Percentiles rank a stretch among this genome's conserved stretches.
phyloP scores from a whole-genome alignment of 2,888 invertebrate genomes.

The Drosophila recens region DNA sequence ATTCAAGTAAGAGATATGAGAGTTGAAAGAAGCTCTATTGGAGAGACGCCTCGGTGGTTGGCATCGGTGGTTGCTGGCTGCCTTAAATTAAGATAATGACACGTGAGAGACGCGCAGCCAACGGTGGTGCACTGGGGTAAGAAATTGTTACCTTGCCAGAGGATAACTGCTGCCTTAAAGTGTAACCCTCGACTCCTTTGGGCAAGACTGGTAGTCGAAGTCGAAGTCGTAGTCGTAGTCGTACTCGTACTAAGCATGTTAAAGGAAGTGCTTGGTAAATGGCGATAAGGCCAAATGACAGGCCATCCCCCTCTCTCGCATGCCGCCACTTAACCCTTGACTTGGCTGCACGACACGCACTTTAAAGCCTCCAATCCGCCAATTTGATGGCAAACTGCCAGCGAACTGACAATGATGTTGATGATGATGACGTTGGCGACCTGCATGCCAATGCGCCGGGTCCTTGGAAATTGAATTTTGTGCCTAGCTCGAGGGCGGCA shows the following conservation, averaged over 20 bases:
- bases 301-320: slow-evolving; percentile 24
- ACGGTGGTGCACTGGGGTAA: slow-evolving; percentile 23
- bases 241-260: slow-evolving; percentile 30
- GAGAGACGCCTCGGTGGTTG: slow-evolving; percentile 13
- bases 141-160: slow-evolving; percentile 32
- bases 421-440: slow-evolving; percentile 60
- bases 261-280: slow-evolving; percentile 69
- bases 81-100: slow-evolving; percentile 79
- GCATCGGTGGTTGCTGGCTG: slow-evolving; percentile 35
- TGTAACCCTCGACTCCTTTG: slow-evolving; percentile 15
- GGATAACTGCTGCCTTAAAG: slow-evolving; percentile 31
- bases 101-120: slow-evolving; percentile 61
- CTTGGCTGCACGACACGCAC: slow-evolving; percentile 58
- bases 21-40: slow-evolving; percentile 71
- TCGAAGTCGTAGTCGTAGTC: background rate
- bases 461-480: slow-evolving; percentile 62
- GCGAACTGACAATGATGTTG: slow-evolving; percentile 59
- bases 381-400: slow-evolving; percentile 73
- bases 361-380: slow-evolving; percentile 68
- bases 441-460: slow-evolving; percentile 62
- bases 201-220: background rate
- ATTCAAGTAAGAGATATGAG: slow-evolving; percentile 77
- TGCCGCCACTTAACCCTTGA: slow-evolving; percentile 56
- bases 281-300: slow-evolving; percentile 70
- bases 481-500: slow-evolving; percentile 45